Evolutionary conservation across 2,113 vertebrate species (phyloP).

Genomic region (Scomber scombrus): DNA sequence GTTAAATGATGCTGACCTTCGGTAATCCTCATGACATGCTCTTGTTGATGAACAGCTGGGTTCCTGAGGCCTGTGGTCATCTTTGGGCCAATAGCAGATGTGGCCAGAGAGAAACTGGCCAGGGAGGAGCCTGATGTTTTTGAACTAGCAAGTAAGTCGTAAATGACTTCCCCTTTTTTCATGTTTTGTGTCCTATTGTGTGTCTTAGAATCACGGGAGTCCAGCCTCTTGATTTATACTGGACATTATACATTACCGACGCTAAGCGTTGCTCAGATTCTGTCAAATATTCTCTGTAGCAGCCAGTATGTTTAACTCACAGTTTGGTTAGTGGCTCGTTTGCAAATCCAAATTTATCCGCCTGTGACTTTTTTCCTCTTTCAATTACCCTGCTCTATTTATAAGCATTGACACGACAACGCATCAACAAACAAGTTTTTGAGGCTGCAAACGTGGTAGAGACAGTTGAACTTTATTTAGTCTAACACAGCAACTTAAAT

Average conservation of each 20-base stretch:
- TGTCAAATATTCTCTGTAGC: conserved; percentile 13
- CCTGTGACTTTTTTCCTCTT: neutral
- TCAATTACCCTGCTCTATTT: neutral
- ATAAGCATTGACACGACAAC: neutral
- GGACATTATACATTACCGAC: conserved; percentile 2
- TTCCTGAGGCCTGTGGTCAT: conserved; percentile 98
- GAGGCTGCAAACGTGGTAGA: too few relatives aligned
- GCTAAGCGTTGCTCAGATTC: neutral
- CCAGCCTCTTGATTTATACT: neutral
- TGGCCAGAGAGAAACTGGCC: conserved; percentile 94
- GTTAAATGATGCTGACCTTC: conserved; percentile 2
- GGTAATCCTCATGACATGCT: conserved; percentile 2
- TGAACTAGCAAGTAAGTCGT: conserved; percentile 95
- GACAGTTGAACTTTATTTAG: too few relatives aligned
- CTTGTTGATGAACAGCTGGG: conserved; percentile 86
- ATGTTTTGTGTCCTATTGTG: neutral
- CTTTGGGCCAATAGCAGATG: conserved; percentile 97
- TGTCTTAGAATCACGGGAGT: conserved; percentile 3
- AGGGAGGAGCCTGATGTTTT: conserved; percentile 95
- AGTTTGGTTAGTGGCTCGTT: conserved; percentile 1
- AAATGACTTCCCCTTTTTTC: conserved; percentile 1
- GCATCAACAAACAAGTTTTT: neutral
- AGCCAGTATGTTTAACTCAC: conserved; percentile 23
- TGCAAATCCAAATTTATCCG: neutral
- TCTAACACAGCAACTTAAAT: too few relatives aligned